Base-by-base conservation (phyloP, 2,113 vertebrate genomes). In the Pontoporia blainvillei region DNA sequence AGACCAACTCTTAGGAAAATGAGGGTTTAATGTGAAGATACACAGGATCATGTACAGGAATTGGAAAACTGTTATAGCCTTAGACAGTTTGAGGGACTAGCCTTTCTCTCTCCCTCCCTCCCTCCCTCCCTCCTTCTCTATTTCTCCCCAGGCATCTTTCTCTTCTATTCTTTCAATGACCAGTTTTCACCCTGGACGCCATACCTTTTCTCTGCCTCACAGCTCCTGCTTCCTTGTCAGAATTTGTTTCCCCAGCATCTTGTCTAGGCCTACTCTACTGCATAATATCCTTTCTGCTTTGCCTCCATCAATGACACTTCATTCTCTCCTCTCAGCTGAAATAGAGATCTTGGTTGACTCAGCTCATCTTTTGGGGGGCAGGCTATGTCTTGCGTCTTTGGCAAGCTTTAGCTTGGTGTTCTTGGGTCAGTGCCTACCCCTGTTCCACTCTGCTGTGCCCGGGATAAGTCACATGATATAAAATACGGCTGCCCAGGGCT, bases 291-390 rank as follows among this genome's bases (percentile, higher is more conserved):
- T 79, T 78, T 61, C 34, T 52, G n/a, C 31, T 29, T 54, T 57
- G 18, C 36, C 78, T 72, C 41, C 20, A 18, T 52, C 44, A 7
- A 4, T 10, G 36, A n/a, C 21, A 34, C 21, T 36, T 71, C 36
- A 21, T 31, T 96, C 61, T 72, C 21, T 72, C 25, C 13, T 91
- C 36, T 87, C 57, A 54, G 44, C n/a, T 95, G 62, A 54, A 36
- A 83, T 12, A 44, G 36, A 79, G 41, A 9, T 71, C 36, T 76
- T 82, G 11, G 18, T 57, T 78, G 64, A 54, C 27, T 92, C 39
- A 34, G 59, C 17, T 81, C n/a, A 71, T 62, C 8, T 27, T 61
- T 31, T 20, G 11, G 27, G 69, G 57, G 18, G 25, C 49, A 61
- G 11, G 41, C 21, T 5, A 29, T 71, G 25, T 54, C 71, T 85